These are phyloP conservation scores for Scaeva pyrastri DNA, from an alignment of 2,888 invertebrate species.

Conservation along the genomic window DNA sequence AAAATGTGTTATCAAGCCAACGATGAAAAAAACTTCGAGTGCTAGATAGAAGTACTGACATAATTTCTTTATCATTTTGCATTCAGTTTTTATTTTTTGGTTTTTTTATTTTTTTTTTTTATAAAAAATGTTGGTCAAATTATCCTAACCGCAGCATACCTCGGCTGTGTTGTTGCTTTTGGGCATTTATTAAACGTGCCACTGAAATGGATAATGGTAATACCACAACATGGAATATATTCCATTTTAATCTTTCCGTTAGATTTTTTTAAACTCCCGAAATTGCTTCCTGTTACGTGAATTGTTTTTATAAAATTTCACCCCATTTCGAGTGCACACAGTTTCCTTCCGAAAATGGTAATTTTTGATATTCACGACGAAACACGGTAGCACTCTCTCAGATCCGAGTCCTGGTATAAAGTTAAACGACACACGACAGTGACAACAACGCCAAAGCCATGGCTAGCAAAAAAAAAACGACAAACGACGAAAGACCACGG, in stretches of 20 bases:
- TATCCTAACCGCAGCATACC: conserved; percentile 40
- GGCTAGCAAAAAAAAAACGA: too few relatives aligned
- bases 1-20: conserved; percentile 20
- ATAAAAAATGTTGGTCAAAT: conserved; percentile 34
- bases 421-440: conserved; percentile 3
- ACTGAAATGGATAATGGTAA: conserved; percentile 42
- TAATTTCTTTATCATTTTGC: conserved; percentile 40
- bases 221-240: conserved; percentile 46
- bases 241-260: conserved; percentile 55
- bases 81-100: conserved; percentile 19
- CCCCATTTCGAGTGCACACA: conserved; percentile 46
- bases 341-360: conserved; percentile 60
- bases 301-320: conserved; percentile 57
- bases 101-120: too few relatives aligned
- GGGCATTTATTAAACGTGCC: conserved; percentile 33
- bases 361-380: conserved; percentile 41
- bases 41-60: conserved; percentile 20
- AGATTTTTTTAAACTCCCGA: conserved; percentile 44
- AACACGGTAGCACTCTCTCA: conserved; percentile 31
- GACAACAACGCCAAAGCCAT: conserved; percentile 1
- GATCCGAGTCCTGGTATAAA: neutral
- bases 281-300: conserved; percentile 55
- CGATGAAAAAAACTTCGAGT: neutral
- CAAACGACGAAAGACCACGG: conserved; percentile 12
- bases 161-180: conserved; percentile 13